A percentile compares a stretch with the other conserved stretches of the same genome.
These are phyloP conservation scores for Hyaena hyaena DNA, from an alignment of 2,113 vertebrate species.

Conservation along the genomic window DNA sequence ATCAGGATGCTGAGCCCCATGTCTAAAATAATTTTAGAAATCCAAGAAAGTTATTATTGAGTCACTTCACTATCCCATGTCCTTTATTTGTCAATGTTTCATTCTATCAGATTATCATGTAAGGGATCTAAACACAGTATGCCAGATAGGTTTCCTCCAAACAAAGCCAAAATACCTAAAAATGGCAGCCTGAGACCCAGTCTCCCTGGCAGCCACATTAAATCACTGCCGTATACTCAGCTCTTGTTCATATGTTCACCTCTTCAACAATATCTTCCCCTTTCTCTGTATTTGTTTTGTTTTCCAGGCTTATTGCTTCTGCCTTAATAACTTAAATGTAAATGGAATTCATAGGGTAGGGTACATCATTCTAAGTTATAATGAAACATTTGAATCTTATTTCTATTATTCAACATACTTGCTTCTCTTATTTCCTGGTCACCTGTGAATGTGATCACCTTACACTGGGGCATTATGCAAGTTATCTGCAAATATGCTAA, in stretches of 20 bases:
- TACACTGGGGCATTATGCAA: background rate
- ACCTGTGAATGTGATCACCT: constrained; percentile 1
- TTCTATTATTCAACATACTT: background rate
- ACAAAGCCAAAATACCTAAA: background rate
- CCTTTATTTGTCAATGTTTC: background rate
- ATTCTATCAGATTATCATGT: background rate
- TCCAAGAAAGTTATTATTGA: background rate
- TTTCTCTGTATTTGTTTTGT: background rate
- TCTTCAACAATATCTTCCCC: background rate
- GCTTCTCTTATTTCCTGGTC: constrained; percentile 50
- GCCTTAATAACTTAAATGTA: background rate
- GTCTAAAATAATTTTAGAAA: background rate
- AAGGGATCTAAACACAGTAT: background rate
- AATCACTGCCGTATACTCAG: background rate
- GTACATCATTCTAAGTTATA: background rate
- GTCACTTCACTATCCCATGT: background rate
- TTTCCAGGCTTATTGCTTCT: background rate
- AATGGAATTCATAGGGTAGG: background rate
- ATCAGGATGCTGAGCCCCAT: background rate
- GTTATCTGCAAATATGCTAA: constrained; percentile 15
- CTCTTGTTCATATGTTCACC: background rate
- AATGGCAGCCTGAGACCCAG: background rate
- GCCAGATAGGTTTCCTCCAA: background rate
- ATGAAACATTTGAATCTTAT: constrained; percentile 30
- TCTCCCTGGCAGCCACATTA: background rate